phyloP scores from a whole-genome alignment of 2,888 invertebrate species.

The Oscheius sp. region DNA sequence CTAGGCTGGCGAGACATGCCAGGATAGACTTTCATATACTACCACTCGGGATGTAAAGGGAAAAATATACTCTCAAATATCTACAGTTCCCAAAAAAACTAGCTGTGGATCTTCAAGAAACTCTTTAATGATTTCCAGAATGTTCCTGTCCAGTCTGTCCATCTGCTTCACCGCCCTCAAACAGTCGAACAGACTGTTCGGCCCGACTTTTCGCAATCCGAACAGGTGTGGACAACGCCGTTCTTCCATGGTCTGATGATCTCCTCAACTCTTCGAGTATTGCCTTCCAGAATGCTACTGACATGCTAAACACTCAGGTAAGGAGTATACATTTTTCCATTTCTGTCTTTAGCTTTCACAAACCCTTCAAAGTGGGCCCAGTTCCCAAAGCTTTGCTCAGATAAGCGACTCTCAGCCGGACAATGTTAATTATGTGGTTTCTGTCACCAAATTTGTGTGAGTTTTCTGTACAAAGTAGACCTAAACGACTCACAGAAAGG shows the following conservation, averaged over 20 bases:
- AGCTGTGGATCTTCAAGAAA: too few relatives aligned
- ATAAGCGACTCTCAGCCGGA: background rate
- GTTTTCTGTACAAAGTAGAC: background rate
- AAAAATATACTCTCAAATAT: too few relatives aligned
- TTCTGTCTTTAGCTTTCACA: background rate
- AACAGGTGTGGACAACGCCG: conserved; percentile 11
- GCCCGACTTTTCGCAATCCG: conserved; percentile 22
- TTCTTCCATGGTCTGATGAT: conserved; percentile 9
- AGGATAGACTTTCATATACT: too few relatives aligned
- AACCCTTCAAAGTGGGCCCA: background rate
- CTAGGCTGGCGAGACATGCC: too few relatives aligned
- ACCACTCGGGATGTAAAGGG: too few relatives aligned
- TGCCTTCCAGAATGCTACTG: background rate
- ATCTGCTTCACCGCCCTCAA: background rate
- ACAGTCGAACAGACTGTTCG: background rate
- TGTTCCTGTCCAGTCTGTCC: conserved; percentile 20
- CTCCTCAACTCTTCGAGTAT: background rate
- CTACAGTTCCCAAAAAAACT: too few relatives aligned
- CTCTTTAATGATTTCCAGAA: background rate
- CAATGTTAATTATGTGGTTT: conserved; percentile 8
- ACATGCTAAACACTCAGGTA: background rate
- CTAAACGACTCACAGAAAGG: background rate
- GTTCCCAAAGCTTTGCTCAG: background rate
- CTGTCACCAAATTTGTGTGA: conserved; percentile 31
- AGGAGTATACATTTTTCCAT: background rate